Evolutionary conservation across 2,797 vertebrate species (phyloP), one percentile per base, ranked within the genome.

Genomic region (Hippoglossus hippoglossus): DNA sequence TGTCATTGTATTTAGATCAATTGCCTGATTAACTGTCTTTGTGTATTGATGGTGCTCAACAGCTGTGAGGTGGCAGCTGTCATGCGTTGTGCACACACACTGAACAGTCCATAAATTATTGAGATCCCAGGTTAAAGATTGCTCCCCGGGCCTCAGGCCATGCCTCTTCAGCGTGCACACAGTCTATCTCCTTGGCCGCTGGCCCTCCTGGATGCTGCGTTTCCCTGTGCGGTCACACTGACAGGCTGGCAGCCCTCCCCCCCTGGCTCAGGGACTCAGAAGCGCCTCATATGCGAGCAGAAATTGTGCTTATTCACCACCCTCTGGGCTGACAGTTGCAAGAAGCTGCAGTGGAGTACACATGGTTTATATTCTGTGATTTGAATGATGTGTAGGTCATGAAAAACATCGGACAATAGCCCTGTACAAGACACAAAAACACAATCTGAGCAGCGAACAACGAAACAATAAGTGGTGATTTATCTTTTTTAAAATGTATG

Each of bases 301-400:
- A 71, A 82, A 91, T 94, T 91, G 52, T 94, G 93, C 92, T 93
- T 93, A 91, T 89, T 94, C 92, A 94, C 84, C 85, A 87, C 49
- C 69, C 87, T 91, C 83, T 83, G 68, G 75, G 87, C 83, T 89
- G 87, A 91, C 85, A 88, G 82, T 81, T 87, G 84, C 75, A 85
- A 88, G 77, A 76, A 83, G 70, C 85, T 89, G 87, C 87, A 86
- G 72, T 77, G 41, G 59, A 31, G 21, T 56, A 26, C 54, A 57
- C 49, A 67, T 67, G 62, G 31, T 46, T 69, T 83, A 54, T 57
- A 61, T 63, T 59, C 50, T 62, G 24, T 61, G n/a, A 34, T 54
- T 31, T 56, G 6, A 13, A 19, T n/a, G 10, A 10, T 34, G 19
- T n/a, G 19, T 28, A 31, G 11, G 18, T 28, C 18, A 7, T 19